These are phyloP conservation scores for Synanthedon formicaeformis DNA, from an alignment of 2,888 invertebrate genomes.

Conservation along the genomic window DNA sequence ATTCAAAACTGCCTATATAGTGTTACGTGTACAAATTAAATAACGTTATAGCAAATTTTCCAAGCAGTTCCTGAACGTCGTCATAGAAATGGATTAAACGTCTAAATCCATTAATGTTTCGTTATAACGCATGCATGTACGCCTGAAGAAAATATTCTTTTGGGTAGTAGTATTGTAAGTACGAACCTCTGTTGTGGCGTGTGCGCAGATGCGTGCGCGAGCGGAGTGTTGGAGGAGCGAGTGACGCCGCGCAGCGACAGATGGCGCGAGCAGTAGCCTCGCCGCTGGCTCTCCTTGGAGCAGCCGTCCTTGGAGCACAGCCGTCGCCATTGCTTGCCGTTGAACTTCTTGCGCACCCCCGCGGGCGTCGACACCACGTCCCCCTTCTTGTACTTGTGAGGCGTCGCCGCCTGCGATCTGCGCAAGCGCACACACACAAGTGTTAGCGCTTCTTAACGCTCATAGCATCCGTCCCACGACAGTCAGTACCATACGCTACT, in stretches of 20 bases:
- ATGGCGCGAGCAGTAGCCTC: constrained; percentile 97
- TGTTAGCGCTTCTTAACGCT: too few species aligned
- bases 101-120: too few species aligned
- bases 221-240: constrained; percentile 55
- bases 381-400: constrained; percentile 97
- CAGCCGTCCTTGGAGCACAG: constrained; percentile 96
- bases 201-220: constrained; percentile 50
- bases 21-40: too few species aligned
- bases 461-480: too few species aligned
- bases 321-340: constrained; percentile 99
- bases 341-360: constrained; percentile 98
- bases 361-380: constrained; percentile 94
- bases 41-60: too few species aligned
- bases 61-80: too few species aligned
- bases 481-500: too few species aligned
- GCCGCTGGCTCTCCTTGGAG: constrained; percentile 92
- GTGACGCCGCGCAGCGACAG: constrained; percentile 86
- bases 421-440: too few species aligned
- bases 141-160: too few species aligned
- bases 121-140: too few species aligned
- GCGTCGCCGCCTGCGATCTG: constrained; percentile 91
- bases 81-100: too few species aligned
- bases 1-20: too few species aligned
- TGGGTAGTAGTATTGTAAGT: background rate
- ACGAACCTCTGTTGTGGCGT: constrained; percentile 58